Base-by-base conservation (phyloP, 2,888 invertebrate species). In the Alloplasta piceator region DNA sequence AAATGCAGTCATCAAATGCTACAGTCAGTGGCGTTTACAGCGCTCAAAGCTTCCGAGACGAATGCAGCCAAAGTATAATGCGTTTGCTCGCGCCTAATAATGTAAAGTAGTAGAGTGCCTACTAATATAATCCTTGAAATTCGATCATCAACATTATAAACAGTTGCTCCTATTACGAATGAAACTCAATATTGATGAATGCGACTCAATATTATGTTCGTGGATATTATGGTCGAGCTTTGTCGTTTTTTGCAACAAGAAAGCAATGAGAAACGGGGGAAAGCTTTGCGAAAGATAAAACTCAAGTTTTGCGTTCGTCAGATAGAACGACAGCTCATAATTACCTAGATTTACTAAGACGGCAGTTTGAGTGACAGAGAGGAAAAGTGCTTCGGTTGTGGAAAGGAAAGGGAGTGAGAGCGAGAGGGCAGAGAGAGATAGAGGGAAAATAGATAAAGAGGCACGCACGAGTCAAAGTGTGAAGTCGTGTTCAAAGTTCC, bases 401-500 rank as follows among this genome's bases (percentile, higher is more conserved):
- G 43, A 26, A 26, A n/a, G 7, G n/a, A 39, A 39, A 9, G 56
- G 6, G 9, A 0, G 56, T 10, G 10, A 38, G 56, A 0, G 41
- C 7, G 39, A 36, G 39, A 38, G 56, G 26, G 56, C 77, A 78
- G 80, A 70, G 82, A 39, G 64, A 78, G 66, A 26, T 46, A 58
- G 70, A 66, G 83, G 73, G 52, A 80, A 70, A 81, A 71, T 78
- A 80, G 83, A 77, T 82, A 83, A 12, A 39, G 77, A 73, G 48
- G 64, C 52, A 73, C 71, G 84, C 84, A 84, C 86, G 90, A 90
- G 90, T 90, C 91, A 90, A 90, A 92, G 92, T 92, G 92, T 92
- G 90, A 92, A 92, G 90, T 91, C 92, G 90, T 92, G 92, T 92
- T 92, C 91, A 87, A 89, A 90, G 89, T 86, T 86, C 84, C 3